A percentile compares a stretch with the other conserved stretches of the same genome.
These are phyloP conservation scores for Teleiodes luculella DNA, from an alignment of 2,888 invertebrate species.

Conservation along the genomic window DNA sequence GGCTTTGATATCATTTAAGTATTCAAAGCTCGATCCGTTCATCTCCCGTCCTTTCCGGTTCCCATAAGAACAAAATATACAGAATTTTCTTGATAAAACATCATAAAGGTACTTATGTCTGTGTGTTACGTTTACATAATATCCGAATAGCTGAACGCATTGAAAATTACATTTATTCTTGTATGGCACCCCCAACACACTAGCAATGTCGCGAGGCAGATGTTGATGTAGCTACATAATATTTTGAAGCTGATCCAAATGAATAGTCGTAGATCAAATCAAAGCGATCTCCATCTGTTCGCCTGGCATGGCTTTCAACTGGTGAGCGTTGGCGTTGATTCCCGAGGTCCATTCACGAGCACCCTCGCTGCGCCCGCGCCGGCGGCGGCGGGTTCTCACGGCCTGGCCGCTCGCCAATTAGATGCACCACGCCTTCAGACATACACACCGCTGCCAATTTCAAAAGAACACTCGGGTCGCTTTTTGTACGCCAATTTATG, in stretches of 20 bases:
- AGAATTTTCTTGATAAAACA: too few species aligned
- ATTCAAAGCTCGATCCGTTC: too few species aligned
- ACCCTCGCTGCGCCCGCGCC: slow-evolving; percentile 24
- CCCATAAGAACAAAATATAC: too few species aligned
- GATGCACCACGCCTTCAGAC: slow-evolving; percentile 36
- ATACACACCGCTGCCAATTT: slow-evolving; percentile 13
- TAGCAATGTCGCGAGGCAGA: not conserved
- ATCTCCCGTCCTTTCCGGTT: too few species aligned
- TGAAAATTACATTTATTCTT: too few species aligned
- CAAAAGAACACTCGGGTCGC: not conserved
- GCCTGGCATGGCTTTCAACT: not conserved
- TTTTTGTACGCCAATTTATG: too few species aligned
- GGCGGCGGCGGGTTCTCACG: slow-evolving; percentile 49
- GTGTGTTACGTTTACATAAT: too few species aligned
- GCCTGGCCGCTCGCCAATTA: slow-evolving; percentile 43
- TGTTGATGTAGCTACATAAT: too few species aligned
- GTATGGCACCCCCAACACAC: too few species aligned
- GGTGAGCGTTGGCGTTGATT: slow-evolving; percentile 23
- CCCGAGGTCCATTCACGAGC: slow-evolving; percentile 13
- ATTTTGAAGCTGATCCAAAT: not conserved
- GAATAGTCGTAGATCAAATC: not conserved
- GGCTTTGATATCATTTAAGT: too few species aligned
- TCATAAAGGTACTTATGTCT: too few species aligned
- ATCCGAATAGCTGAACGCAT: too few species aligned
- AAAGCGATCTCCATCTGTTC: not conserved